A percentile compares a stretch with the other conserved stretches of the same genome.
Conservation (phyloP, 2,797 vertebrate species). For the Synaphobranchus kaupii region DNA sequence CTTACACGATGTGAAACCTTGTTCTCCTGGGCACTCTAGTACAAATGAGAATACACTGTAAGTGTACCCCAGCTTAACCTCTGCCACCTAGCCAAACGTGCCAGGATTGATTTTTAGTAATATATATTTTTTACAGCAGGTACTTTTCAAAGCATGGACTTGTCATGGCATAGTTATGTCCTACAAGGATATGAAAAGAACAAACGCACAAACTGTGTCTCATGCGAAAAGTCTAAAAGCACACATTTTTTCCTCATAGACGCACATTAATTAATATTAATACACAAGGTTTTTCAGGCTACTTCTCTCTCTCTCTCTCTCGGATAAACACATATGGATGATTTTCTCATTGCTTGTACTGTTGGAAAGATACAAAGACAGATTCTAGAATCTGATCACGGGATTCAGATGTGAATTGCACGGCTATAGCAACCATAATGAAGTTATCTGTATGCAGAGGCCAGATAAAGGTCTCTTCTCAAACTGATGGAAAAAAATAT, state of each 20-base stretch:
- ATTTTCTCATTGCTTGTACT: slow-evolving; percentile 40
- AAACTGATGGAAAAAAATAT: slow-evolving; percentile 48
- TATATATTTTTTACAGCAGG: neutral
- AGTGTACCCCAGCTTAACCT: slow-evolving; percentile 8
- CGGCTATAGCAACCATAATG: slow-evolving; percentile 58
- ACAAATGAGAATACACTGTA: neutral
- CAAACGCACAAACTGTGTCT: neutral
- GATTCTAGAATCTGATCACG: slow-evolving; percentile 39
- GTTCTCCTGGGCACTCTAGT: neutral
- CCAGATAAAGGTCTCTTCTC: slow-evolving; percentile 42
- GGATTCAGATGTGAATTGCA: slow-evolving; percentile 59
- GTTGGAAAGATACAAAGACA: slow-evolving; percentile 43
- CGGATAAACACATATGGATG: slow-evolving; percentile 36
- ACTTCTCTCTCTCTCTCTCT: neutral
- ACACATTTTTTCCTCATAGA: neutral
- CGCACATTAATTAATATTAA: neutral
- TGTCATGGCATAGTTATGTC: neutral
- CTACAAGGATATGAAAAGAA: neutral
- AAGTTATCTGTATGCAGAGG: slow-evolving; percentile 60
- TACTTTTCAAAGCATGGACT: neutral
- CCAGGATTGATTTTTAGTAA: neutral
- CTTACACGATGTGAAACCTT: slow-evolving; percentile 5
- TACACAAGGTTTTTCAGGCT: neutral
- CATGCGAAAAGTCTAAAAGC: neutral
- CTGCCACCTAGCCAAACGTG: neutral